A percentile compares a stretch with the other conserved stretches of the same genome.
phyloP scores from a whole-genome alignment of 2,888 invertebrate species.

The Smittia sp. region DNA sequence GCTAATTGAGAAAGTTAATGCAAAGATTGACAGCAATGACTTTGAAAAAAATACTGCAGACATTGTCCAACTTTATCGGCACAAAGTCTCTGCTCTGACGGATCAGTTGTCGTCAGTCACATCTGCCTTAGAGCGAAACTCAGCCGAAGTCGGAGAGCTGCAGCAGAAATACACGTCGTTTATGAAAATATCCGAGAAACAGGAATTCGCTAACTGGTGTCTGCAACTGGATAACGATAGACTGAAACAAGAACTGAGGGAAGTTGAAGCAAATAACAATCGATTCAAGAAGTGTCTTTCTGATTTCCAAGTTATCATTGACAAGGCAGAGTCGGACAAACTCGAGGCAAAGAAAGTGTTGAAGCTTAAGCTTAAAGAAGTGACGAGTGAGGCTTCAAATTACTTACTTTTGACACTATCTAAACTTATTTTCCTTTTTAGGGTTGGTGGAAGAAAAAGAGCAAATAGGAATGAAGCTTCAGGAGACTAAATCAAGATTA shows the following conservation, averaged over 20 bases:
- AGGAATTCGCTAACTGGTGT: conserved; percentile 26
- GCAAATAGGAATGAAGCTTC: neutral
- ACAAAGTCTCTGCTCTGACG: neutral
- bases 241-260: neutral
- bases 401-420: neutral
- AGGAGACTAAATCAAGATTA: neutral
- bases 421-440: conserved; percentile 16
- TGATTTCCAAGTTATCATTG: neutral
- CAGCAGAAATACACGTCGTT: neutral
- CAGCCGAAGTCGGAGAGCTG: neutral
- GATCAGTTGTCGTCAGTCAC: neutral
- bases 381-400: neutral
- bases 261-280: neutral
- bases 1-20: conserved; percentile 22
- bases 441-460: neutral
- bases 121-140: neutral
- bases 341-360: neutral
- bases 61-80: conserved; percentile 13
- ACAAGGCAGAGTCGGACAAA: neutral
- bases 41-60: neutral
- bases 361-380: neutral
- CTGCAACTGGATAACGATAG: conserved; percentile 1
- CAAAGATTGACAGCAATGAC: conserved; percentile 25
- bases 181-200: neutral
- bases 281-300: neutral